Evolutionary conservation across 2,888 invertebrate species (phyloP), one percentile per base, ranked within the genome.

Genomic region (Autographa gamma): DNA sequence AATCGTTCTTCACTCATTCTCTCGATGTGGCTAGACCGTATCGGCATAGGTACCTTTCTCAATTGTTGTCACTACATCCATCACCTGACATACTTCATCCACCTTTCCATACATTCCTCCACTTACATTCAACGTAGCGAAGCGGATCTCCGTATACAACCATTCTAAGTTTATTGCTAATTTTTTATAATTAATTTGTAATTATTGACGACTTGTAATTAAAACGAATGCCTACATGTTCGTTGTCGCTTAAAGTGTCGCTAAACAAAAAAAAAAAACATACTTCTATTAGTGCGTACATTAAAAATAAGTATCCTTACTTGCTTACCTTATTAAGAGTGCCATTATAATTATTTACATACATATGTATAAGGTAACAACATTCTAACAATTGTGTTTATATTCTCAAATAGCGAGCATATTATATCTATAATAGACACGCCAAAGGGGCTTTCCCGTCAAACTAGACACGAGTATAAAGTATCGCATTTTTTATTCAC

Each of bases 191-290:
- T n/a, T n/a, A n/a, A n/a, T n/a, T n/a, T n/a, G n/a, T n/a, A n/a
- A n/a, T n/a, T n/a, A n/a, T n/a, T 25, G 25, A 25, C 3, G 1
- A 25, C 3, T 25, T 25, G 25, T 25, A 25, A 25, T 1, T 3
- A 25, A 25, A 25, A 25, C 25, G 25, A 25, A 25, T 25, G 25
- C 25, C 25, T 25, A 25, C 3, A 2, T 25, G 11, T 11, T 38
- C 11, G 1, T 38, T 2, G 8, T 38, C 11, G 38, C 2, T n/a
- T n/a, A n/a, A n/a, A n/a, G n/a, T 8, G 11, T 38, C 64, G 60
- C 41, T 56, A 72, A 66, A 73, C 61, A 61, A 61, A 70, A 16
- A 31, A 60, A 13, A 19, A 19, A 62, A 62, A 70, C 80, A 19
- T 38, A 34, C 31, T 38, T 0, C 16, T 43, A 16, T 5, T 16